These are phyloP conservation scores for Patiria miniata DNA, from an alignment of 35 echinoderm and acorn worm species.

Conservation along the genomic window DNA sequence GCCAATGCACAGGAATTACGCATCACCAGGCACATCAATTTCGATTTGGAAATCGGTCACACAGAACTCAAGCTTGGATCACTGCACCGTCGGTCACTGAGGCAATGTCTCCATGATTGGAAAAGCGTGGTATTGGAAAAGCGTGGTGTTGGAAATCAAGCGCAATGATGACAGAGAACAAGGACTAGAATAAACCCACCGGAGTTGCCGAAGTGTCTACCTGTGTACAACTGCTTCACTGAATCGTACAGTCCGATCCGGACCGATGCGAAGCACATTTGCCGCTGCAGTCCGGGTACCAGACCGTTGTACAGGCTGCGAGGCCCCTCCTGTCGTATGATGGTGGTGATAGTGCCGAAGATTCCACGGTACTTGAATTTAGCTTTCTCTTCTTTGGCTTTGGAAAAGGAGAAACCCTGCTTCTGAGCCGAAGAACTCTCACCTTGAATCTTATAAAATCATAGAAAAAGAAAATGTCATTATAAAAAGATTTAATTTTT, in stretches of 20 bases:
- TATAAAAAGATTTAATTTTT: no score
- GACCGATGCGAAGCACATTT: constrained; percentile 89
- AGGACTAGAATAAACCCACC: constrained; percentile 35
- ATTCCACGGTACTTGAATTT: constrained; percentile 89
- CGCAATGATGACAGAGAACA: background rate
- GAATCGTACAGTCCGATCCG: constrained; percentile 93
- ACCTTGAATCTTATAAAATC: constrained; percentile 79
- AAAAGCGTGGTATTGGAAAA: no score
- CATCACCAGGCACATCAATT: no score
- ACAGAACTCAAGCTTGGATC: no score
- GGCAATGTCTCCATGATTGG: no score
- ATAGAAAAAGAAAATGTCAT: no score
- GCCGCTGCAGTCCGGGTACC: constrained; percentile 81
- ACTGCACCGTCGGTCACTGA: no score
- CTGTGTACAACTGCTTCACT: constrained; percentile 77
- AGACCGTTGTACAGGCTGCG: constrained; percentile 89
- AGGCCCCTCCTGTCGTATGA: constrained; percentile 80
- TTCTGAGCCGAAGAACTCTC: constrained; percentile 55
- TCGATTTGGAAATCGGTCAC: no score
- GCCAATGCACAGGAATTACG: no score
- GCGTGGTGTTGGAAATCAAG: no score
- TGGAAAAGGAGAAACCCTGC: constrained; percentile 43
- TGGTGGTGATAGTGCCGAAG: constrained; percentile 91
- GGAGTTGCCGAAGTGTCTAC: background rate
- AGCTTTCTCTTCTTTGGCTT: constrained; percentile 44